phyloP scores from a whole-genome alignment of 2,888 invertebrate genomes.

The Agrotis segetum region DNA sequence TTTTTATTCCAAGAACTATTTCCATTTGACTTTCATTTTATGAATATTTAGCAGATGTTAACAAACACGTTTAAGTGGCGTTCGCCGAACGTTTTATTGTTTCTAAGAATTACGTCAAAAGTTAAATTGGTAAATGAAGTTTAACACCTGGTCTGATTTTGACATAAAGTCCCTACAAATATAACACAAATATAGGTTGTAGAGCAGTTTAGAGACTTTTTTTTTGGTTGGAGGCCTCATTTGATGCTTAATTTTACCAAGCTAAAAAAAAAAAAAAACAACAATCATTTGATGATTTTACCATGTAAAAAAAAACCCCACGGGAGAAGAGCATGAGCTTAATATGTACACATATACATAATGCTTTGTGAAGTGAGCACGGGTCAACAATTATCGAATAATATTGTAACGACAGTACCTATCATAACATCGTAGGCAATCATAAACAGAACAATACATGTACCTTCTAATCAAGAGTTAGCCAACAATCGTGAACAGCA shows the following conservation, averaged over 20 bases:
- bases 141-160: slow-evolving; percentile 1
- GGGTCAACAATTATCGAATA: no score
- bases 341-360: no score
- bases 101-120: slow-evolving; percentile 27
- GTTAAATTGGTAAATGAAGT: slow-evolving; percentile 5
- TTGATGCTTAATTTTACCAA: no score
- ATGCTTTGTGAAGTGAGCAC: no score
- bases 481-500: slow-evolving; percentile 18
- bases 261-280: no score
- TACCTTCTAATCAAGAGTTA: slow-evolving; percentile 43
- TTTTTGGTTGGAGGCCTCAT: no score
- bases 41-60: slow-evolving; percentile 36
- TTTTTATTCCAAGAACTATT: slow-evolving; percentile 30
- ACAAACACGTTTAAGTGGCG: background rate
- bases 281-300: no score
- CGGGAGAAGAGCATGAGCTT: no score
- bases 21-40: slow-evolving; percentile 12
- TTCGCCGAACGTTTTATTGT: slow-evolving; percentile 3
- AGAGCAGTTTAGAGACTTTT: no score
- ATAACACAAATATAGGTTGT: background rate
- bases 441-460: background rate
- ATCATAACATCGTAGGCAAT: background rate
- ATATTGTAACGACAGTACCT: no score
- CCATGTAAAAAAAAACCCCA: no score
- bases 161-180: background rate